Percentiles rank a stretch among this genome's conserved stretches.
Conservation (phyloP, 2,888 invertebrate genomes). For the Pediacus dermestoides region DNA sequence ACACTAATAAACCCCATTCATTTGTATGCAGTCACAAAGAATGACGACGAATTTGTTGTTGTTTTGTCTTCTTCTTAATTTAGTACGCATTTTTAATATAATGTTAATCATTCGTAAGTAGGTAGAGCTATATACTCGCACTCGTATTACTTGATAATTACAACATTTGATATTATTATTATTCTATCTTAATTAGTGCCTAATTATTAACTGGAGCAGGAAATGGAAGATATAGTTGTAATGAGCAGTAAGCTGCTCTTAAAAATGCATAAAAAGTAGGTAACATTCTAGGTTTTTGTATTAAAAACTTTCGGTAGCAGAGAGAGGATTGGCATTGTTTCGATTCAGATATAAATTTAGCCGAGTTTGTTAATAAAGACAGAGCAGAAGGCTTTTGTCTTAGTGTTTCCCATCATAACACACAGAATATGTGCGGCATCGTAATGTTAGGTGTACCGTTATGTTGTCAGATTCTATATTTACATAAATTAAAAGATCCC, state of each 20-base stretch:
- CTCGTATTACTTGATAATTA: slow-evolving; percentile 16
- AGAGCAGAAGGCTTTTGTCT: too few species aligned
- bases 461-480: too few species aligned
- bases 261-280: slow-evolving; percentile 11
- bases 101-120: too few species aligned
- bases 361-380: too few species aligned
- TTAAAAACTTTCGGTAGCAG: background rate
- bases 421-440: background rate
- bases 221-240: slow-evolving; percentile 14
- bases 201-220: slow-evolving; percentile 19
- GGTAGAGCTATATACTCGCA: too few species aligned
- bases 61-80: too few species aligned
- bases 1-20: too few species aligned
- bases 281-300: slow-evolving; percentile 3
- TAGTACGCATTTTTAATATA: too few species aligned
- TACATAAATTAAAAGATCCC: background rate
- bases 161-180: slow-evolving; percentile 13
- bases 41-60: too few species aligned
- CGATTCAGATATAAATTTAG: background rate
- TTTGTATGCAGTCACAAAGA: too few species aligned
- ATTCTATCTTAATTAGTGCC: slow-evolving; percentile 16
- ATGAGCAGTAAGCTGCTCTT: slow-evolving; percentile 4
- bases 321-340: slow-evolving; percentile 6
- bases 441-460: background rate
- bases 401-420: too few species aligned